These are phyloP conservation scores for Drosophila auraria DNA, from an alignment of 1,140 invertebrate species.

Conservation along the genomic window DNA sequence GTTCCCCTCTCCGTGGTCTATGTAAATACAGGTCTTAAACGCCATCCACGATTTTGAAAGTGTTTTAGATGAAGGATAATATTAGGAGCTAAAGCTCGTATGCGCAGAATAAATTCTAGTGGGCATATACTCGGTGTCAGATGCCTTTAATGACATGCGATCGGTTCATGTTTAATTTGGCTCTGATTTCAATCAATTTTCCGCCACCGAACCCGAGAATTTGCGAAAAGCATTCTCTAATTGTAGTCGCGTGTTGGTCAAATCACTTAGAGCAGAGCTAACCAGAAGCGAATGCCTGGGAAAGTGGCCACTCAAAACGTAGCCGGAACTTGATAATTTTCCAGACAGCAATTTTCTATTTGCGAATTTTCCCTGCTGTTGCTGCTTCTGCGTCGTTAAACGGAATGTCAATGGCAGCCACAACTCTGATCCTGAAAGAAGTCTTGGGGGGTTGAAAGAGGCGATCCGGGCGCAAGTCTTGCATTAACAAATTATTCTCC, in stretches of 20 bases:
- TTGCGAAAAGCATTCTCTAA: conserved; percentile 11
- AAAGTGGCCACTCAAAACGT: conserved; percentile 21
- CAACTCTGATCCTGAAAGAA: conserved; percentile 24
- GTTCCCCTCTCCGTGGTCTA: conserved; percentile 1
- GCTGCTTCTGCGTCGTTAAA: conserved; percentile 2
- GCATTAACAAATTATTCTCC: conserved; percentile 71
- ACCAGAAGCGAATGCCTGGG: conserved; percentile 16
- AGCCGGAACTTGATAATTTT: conserved; percentile 72
- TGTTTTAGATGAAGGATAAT: not conserved
- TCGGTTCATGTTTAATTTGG: conserved; percentile 4
- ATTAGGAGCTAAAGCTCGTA: not conserved
- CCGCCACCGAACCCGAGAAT: conserved; percentile 9
- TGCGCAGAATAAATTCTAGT: not conserved
- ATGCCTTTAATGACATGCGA: conserved; percentile 34
- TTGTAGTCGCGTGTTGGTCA: conserved; percentile 17
- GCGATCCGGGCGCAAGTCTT: conserved; percentile 29
- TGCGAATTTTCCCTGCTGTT: conserved; percentile 53
- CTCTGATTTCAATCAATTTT: conserved; percentile 28
- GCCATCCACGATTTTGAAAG: not conserved
- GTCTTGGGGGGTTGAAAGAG: not conserved
- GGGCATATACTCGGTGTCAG: conserved; percentile 1
- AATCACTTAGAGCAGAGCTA: conserved; percentile 23
- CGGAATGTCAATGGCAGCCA: conserved; percentile 23
- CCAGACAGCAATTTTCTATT: conserved; percentile 59
- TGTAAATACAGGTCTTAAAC: conserved; percentile 4